Base-by-base conservation (phyloP, 2,888 invertebrate species). In the Amphipoea lucens region DNA sequence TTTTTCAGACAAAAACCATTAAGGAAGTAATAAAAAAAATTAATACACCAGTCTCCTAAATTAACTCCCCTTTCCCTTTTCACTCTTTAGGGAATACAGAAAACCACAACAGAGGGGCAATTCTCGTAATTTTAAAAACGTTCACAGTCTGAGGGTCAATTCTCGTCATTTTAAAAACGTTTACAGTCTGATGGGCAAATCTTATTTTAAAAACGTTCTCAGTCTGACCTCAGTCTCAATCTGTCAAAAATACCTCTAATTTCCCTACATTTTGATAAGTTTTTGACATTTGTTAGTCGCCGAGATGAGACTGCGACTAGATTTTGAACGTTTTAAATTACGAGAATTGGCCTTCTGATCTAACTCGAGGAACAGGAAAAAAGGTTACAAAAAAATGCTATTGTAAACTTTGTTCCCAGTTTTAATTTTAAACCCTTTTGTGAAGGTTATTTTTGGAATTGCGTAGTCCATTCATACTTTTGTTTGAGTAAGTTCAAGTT, bases 371-470 rank as follows among this genome's bases (percentile, higher is more conserved):
- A 72, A 67, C 76, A 69, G 69, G 85, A 83, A 87, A 81, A 75
- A 67, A n/a, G 0, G 40, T 62, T 42, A 71, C 62, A 76, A 85
- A 86, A 88, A 89, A 71, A n/a, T 77, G 78, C 73, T 69, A 74
- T 45, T 62, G 42, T 63, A 69, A 88, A 87, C 63, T 85, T 88
- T 77, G 81, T 74, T 65, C 51, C 36, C 17, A 23, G 42, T 84
- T 79, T 76, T 78, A 80, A 86, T 83, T 79, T 48, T 42, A 60
- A 81, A 80, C 76, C 74, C 70, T 67, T 82, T 86, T 83, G 76
- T 83, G 0, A 63, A 51, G 14, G 67, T 73, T 73, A 77, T 85
- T 87, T 86, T 82, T 70, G 11, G 48, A 45, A 74, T 70, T 67
- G 57, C 12, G 36, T n/a, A 63, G 57, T 71, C 71, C 63, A 76